These are phyloP conservation scores for Philopedon plagiatum DNA, from an alignment of 2,888 invertebrate genomes.

Conservation along the genomic window DNA sequence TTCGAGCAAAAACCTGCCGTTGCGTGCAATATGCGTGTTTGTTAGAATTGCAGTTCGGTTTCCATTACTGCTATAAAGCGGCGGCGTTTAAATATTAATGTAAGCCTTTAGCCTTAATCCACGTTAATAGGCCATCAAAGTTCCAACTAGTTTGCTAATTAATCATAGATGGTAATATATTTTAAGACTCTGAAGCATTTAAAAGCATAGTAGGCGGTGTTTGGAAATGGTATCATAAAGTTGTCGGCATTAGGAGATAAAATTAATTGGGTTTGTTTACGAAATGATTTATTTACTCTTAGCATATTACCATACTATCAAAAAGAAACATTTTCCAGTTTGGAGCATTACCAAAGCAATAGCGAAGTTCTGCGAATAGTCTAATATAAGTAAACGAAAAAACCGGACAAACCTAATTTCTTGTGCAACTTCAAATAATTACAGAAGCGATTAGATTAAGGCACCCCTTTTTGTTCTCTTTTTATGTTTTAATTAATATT, in stretches of 20 bases:
- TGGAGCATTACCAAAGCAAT: too few relatives aligned
- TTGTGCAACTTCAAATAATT: too few relatives aligned
- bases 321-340: too few relatives aligned
- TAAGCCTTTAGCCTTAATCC: constrained; percentile 55
- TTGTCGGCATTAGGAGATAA: constrained; percentile 3
- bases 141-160: constrained; percentile 58
- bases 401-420: too few relatives aligned
- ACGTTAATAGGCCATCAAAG: constrained; percentile 58
- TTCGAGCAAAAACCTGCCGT: constrained; percentile 17
- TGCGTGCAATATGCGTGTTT: constrained; percentile 55
- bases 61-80: constrained; percentile 54
- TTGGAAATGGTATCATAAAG: neutral
- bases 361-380: too few relatives aligned
- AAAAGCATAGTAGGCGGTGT: constrained; percentile 8
- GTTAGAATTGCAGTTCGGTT: constrained; percentile 45
- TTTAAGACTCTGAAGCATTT: constrained; percentile 35
- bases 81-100: constrained; percentile 57
- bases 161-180: constrained; percentile 54
- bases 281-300: neutral
- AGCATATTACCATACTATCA: neutral
- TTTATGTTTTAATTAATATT: too few relatives aligned
- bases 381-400: too few relatives aligned
- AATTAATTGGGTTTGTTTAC: neutral
- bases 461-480: too few relatives aligned
- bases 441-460: too few relatives aligned